Base-by-base conservation (phyloP, 1,140 invertebrate genomes). In the Metaphire vulgaris region DNA sequence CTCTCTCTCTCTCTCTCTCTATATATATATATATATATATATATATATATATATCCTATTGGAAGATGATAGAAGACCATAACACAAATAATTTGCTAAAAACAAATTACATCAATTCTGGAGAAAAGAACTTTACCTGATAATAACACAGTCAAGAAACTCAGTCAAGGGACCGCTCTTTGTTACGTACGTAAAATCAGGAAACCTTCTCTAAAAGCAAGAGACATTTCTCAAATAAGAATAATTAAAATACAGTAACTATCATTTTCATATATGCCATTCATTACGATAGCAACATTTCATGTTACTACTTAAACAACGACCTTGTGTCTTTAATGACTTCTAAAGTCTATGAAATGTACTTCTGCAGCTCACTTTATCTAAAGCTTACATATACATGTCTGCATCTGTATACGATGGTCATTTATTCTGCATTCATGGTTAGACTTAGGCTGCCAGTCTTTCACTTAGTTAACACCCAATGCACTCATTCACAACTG, bases 141-240 rank as follows among this genome's bases (percentile, higher is more conserved):
- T 98, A 65, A 99, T 99, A 26, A 99, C 95, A 88, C 96, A 99
- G 85, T 99, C 96, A 33, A 99, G 91, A 83, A 93, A 91, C 81
- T 93, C 92, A 21, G 93, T 98, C 16, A 98, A 90, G 0, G 92
- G 91, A 2, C 94, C 95, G 69, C 85, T 90, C 1, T 91, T 91
- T 31, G 86, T 87, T 75, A 99, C 97, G 82, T 96, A 88, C 0
- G 93, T 92, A 83, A 99, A 99, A 88, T 99, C 98, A 0, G 98
- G 98, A 87, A 99, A 99, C 79, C 96, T 89, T 81, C 97, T 89
- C 88, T 90, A 78, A 28, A 86, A 84, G 74, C 71, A 68, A 69
- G 80, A 77, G 79, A 79, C 72, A 77, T 28, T 72, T 31, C n/a
- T 71, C 21, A 21, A 32, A 69, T 29, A 69, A 69, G 30, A 73